phyloP scores from a whole-genome alignment of 2,888 invertebrate species.

The Hypomecis atomaria region DNA sequence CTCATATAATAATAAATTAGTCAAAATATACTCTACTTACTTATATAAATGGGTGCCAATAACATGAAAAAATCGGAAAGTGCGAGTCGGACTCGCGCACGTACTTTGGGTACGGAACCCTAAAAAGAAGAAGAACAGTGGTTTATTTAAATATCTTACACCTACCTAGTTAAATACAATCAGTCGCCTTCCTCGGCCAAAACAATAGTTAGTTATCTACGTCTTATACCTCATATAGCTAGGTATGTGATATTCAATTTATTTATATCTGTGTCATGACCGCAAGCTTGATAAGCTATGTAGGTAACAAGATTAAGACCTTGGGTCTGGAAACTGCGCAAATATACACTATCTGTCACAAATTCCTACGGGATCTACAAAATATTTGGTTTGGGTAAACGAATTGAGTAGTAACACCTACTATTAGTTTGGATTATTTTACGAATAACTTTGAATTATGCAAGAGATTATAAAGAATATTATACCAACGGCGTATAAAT shows the following conservation, averaged over 20 bases:
- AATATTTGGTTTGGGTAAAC: constrained; percentile 9
- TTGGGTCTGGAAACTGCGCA: constrained; percentile 8
- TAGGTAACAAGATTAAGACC: constrained; percentile 13
- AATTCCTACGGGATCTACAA: constrained; percentile 7
- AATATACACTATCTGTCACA: constrained; percentile 12
- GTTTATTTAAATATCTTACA: too few relatives aligned
- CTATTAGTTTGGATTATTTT: background rate
- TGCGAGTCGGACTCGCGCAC: too few relatives aligned
- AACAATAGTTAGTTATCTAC: background rate
- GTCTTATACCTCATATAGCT: background rate
- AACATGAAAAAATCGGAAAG: too few relatives aligned
- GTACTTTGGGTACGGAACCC: too few relatives aligned
- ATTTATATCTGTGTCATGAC: constrained; percentile 4
- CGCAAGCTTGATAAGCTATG: constrained; percentile 14
- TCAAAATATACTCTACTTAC: too few relatives aligned
- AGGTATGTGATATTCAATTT: background rate
- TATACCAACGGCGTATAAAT: too few relatives aligned
- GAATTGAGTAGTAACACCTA: background rate
- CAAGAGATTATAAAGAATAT: too few relatives aligned
- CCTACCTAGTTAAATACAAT: too few relatives aligned
- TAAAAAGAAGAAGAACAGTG: too few relatives aligned
- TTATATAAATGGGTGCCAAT: too few relatives aligned
- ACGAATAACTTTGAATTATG: background rate
- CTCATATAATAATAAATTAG: too few relatives aligned
- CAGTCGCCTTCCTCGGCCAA: too few relatives aligned